phyloP scores from a whole-genome alignment of 37 sponge, comb jelly and placozoan genomes.

The Theonella swinhoei region DNA sequence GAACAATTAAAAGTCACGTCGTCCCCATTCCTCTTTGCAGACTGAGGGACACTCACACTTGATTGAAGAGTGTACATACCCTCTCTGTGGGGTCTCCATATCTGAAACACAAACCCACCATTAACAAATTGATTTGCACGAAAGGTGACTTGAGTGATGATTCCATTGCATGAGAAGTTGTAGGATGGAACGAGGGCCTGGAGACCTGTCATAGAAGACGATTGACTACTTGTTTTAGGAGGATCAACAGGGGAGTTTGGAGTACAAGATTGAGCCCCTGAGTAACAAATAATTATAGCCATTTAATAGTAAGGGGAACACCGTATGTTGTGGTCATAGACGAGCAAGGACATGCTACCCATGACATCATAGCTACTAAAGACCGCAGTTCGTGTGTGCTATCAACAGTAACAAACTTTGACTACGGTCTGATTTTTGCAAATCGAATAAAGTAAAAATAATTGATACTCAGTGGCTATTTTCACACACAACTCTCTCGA shows the following conservation, averaged over 20 bases:
- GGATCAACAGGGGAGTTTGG: background rate
- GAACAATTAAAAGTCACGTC: background rate
- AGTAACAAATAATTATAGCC: no score
- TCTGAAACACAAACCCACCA: conserved; percentile 7
- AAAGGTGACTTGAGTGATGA: conserved; percentile 3
- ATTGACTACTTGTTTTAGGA: background rate
- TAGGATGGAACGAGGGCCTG: background rate
- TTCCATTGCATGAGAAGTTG: conserved; percentile 10
- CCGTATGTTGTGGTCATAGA: no score
- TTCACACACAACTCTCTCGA: no score
- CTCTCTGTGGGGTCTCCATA: conserved; percentile 28
- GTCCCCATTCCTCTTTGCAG: background rate
- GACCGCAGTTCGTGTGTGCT: no score
- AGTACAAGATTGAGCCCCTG: no score
- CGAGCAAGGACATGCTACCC: no score
- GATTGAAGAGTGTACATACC: background rate
- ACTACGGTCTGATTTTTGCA: no score
- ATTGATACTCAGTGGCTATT: no score
- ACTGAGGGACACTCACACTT: background rate
- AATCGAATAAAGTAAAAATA: no score
- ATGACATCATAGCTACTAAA: no score
- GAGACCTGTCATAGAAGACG: background rate
- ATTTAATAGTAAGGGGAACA: no score
- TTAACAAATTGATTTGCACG: background rate
- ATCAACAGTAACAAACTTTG: no score